phyloP scores from a whole-genome alignment of 2,888 invertebrate genomes.

The Apantesis nais region DNA sequence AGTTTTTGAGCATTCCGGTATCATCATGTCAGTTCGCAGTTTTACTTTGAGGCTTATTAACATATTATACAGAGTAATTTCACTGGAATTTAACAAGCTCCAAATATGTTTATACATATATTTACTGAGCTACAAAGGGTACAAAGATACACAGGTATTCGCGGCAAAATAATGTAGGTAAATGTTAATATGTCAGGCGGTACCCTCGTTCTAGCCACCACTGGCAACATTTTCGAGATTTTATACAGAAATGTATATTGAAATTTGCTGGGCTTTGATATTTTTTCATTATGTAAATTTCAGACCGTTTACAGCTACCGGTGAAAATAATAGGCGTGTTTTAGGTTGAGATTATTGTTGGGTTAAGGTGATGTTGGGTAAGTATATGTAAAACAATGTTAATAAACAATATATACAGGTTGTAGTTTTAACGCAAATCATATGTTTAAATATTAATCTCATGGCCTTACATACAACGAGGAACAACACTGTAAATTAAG shows the following conservation, averaged over 20 bases:
- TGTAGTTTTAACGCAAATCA: neutral
- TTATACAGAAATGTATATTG: neutral
- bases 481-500: neutral
- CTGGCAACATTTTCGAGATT: conserved; percentile 11
- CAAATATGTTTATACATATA: conserved; percentile 13
- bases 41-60: conserved; percentile 15
- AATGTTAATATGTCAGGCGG: conserved; percentile 20
- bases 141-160: conserved; percentile 10
- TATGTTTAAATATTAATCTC: neutral
- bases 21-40: conserved; percentile 11
- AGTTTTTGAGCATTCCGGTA: neutral
- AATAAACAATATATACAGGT: neutral
- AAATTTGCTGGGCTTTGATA: conserved; percentile 11
- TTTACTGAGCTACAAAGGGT: neutral
- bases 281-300: conserved; percentile 12
- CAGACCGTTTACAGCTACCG: neutral
- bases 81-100: conserved; percentile 4
- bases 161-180: conserved; percentile 15
- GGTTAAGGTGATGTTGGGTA: too few relatives aligned
- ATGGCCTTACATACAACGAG: neutral
- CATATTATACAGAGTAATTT: conserved; percentile 20
- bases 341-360: neutral
- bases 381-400: neutral
- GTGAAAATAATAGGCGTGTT: neutral
- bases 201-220: neutral